phyloP scores from a whole-genome alignment of 2,113 vertebrate species.

The Emydura subglobosa region DNA sequence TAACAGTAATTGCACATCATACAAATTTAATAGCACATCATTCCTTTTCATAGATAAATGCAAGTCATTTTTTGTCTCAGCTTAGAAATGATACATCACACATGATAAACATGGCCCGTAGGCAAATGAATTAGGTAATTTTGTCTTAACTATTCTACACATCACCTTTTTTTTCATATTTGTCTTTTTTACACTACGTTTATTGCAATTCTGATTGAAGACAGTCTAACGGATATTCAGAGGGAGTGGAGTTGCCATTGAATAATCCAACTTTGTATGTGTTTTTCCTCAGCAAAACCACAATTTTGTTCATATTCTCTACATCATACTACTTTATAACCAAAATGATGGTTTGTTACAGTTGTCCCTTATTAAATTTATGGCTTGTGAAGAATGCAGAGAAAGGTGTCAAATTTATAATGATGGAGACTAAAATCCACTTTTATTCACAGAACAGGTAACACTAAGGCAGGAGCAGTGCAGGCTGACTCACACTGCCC shows the following conservation, averaged over 20 bases:
- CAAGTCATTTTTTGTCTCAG: not conserved
- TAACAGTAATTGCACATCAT: not conserved
- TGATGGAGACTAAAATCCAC: not conserved
- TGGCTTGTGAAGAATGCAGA: accelerated
- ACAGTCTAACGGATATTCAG: not conserved
- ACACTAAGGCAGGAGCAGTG: not conserved
- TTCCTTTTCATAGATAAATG: not conserved
- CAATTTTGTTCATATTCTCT: not conserved
- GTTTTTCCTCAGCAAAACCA: not conserved
- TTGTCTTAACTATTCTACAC: not conserved
- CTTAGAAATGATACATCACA: not conserved
- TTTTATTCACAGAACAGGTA: not conserved
- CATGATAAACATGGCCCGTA: not conserved
- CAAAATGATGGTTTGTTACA: not conserved
- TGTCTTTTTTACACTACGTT: not conserved
- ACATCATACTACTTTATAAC: not conserved
- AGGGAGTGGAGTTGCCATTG: not conserved
- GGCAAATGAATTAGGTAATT: not conserved
- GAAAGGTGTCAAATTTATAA: not conserved
- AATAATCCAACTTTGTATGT: not conserved
- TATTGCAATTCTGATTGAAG: not conserved
- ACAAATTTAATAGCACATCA: not conserved
- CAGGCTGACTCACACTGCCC: not conserved
- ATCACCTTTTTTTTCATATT: not conserved
- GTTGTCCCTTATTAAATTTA: not conserved